These are phyloP conservation scores for Ammodramus savannarum DNA, from an alignment of 2,113 vertebrate genomes.

Conservation along the genomic window DNA sequence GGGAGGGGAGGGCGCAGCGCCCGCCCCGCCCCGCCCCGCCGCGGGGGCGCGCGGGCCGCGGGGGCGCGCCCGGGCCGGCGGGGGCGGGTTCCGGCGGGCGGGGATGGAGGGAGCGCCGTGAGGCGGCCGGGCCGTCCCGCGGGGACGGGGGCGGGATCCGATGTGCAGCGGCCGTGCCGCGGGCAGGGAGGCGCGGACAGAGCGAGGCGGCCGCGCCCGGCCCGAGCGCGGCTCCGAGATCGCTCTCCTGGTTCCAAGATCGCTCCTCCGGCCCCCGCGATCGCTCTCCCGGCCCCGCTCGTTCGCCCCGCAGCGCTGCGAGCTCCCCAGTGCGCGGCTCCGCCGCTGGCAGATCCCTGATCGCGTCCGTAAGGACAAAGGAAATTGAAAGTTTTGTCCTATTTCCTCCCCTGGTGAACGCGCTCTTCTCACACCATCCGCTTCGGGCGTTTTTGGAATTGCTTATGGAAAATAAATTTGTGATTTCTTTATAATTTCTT, in stretches of 20 bases:
- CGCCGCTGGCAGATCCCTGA: fast-evolving
- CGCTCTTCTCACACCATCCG: neutral
- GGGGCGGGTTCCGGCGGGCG: no score
- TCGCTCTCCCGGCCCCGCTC: neutral
- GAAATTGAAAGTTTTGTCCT: neutral
- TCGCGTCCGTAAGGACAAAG: neutral
- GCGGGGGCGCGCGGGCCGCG: no score
- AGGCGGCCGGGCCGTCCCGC: neutral
- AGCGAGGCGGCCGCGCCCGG: no score
- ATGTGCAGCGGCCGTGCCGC: neutral
- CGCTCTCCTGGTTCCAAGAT: no score
- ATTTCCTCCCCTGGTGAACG: neutral
- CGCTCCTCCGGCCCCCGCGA: neutral
- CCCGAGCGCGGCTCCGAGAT: neutral
- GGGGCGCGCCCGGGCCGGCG: no score
- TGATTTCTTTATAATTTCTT: no score
- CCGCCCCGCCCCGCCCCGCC: no score
- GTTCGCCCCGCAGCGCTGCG: fast-evolving
- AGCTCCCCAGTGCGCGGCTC: fast-evolving
- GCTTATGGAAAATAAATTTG: fast-evolving
- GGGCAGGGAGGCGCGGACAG: fast-evolving
- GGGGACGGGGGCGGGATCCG: neutral
- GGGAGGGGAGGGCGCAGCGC: no score
- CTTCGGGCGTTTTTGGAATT: neutral
- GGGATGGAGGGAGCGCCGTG: neutral